Base-by-base conservation (phyloP, 2,113 vertebrate species). In the Cryptotis parvus region DNA sequence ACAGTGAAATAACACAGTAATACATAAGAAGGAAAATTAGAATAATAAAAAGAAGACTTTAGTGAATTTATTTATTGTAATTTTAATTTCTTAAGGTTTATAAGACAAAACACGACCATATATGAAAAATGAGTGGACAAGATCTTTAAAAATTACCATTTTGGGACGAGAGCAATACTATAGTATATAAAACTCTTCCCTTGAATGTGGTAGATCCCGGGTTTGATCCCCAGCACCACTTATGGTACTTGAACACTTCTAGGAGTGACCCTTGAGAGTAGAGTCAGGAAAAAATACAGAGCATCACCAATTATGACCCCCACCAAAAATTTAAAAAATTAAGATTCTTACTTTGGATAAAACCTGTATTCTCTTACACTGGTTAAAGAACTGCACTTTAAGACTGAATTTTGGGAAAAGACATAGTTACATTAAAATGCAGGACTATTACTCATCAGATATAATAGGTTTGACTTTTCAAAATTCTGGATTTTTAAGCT, bases 401-500 rank as follows among this genome's bases (percentile, higher is more conserved):
- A 84, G 15, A 94, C 33, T 83, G 73, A 55, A 9, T 79, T 55
- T 85, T 89, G 80, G 4, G 12, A 76, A 29, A 87, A 94, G 31
- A 77, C 16, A 33, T 76, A 58, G 66, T 24, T 70, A 75, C 55
- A 79, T 83, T 82, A 84, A 90, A 88, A 3, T 55, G 11, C 12
- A 61, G 20, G 10, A 83, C 26, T 89, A 66, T 75, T 89, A 79
- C 70, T 87, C 37, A 85, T 58, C 81, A 76, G 77, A 89, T 89
- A 96, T 91, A 91, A 86, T 37, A 91, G 65, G 90, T 90, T 43
- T 80, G 26, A 84, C 72, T 86, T 66, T 94, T 89, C 45, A 5
- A 95, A 94, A 88, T 94, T 90, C 86, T 88, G n/a, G 31, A 91
- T 90, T 76, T 8, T 78, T 92, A 79, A 91, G 27, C 82, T 91